Percentiles rank a stretch among this genome's conserved stretches.
These are phyloP conservation scores for Aphelenchoides fujianensis DNA, from an alignment of 1,140 invertebrate species.

Conservation along the genomic window DNA sequence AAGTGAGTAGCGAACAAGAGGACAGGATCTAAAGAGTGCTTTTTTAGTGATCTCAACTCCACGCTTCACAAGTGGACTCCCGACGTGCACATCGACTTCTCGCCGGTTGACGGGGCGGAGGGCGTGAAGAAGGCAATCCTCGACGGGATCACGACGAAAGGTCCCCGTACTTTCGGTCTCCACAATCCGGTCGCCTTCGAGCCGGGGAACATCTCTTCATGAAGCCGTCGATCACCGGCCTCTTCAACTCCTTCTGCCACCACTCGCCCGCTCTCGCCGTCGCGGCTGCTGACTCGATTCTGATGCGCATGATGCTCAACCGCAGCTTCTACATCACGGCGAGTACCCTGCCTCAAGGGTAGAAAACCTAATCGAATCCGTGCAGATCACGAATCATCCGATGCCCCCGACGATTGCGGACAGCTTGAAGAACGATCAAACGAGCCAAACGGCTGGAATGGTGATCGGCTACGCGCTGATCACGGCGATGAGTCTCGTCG, in stretches of 20 bases:
- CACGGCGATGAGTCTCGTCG: slow-evolving; percentile 25
- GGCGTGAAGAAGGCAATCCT: background rate
- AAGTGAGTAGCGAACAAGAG: too few species aligned
- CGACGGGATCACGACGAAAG: slow-evolving; percentile 7
- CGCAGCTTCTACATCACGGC: background rate
- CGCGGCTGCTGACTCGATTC: slow-evolving; percentile 20
- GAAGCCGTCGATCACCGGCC: slow-evolving; percentile 14
- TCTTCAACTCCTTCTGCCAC: slow-evolving; percentile 31
- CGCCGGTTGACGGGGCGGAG: background rate
- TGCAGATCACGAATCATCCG: slow-evolving; percentile 31
- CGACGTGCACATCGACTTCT: background rate
- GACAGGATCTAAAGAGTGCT: too few species aligned
- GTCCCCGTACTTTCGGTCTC: slow-evolving; percentile 21
- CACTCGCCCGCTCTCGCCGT: slow-evolving; percentile 25
- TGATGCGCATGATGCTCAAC: slow-evolving; percentile 8
- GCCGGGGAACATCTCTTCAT: background rate
- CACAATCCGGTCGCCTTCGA: slow-evolving; percentile 34
- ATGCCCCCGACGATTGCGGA: slow-evolving; percentile 34
- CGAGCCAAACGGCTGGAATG: background rate
- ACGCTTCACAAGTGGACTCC: slow-evolving; percentile 2
- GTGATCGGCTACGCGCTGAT: slow-evolving; percentile 32
- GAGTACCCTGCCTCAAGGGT: too few species aligned
- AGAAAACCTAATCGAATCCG: too few species aligned
- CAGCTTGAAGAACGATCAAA: slow-evolving; percentile 27
- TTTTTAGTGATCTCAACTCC: background rate